Evolutionary conservation across 2,888 invertebrate genomes (phyloP).

Genomic region (Norana najaformis): DNA sequence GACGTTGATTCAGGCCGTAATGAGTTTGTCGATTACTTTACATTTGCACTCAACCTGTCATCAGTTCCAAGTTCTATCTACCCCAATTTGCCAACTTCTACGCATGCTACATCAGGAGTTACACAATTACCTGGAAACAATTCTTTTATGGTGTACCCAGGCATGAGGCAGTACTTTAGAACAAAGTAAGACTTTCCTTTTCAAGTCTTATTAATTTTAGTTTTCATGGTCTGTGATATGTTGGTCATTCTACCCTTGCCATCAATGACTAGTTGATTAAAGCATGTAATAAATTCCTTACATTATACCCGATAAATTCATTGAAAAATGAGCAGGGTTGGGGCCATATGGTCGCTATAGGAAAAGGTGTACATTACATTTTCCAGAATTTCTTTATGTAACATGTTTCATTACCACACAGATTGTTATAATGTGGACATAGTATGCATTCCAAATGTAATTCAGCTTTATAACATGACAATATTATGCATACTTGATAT

Average conservation of each 20-base stretch:
- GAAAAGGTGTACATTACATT: too few relatives aligned
- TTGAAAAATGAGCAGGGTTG: too few relatives aligned
- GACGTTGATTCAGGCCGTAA: neutral
- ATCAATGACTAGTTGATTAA: neutral
- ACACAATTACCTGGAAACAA: neutral
- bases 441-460: neutral
- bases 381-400: too few relatives aligned
- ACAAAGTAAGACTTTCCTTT: neutral
- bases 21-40: conserved; percentile 18
- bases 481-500: too few relatives aligned
- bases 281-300: neutral
- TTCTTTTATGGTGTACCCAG: neutral
- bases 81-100: neutral
- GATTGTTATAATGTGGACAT: too few relatives aligned
- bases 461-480: too few relatives aligned
- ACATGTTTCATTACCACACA: too few relatives aligned
- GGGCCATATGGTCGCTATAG: too few relatives aligned
- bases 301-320: neutral
- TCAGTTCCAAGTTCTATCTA: neutral
- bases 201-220: neutral
- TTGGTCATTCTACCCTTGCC: neutral
- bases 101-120: neutral
- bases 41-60: neutral
- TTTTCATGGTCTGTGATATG: neutral
- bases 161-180: neutral